These are phyloP conservation scores for Chaetophractus vellerosus DNA, from an alignment of 2,797 vertebrate genomes.

Conservation along the genomic window DNA sequence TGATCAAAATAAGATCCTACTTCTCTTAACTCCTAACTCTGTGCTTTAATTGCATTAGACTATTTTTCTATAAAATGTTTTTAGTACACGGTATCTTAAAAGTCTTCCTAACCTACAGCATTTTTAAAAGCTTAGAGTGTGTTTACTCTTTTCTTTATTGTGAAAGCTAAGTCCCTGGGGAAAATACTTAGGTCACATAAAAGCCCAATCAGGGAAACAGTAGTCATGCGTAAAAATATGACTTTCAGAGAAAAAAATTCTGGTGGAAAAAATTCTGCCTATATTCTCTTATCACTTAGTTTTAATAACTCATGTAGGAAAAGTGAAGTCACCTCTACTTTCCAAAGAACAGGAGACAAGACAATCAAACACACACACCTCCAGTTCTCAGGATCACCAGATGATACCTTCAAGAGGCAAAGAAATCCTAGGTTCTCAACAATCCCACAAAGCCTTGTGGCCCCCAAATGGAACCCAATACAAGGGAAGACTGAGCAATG, in stretches of 20 bases:
- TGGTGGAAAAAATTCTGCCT: neutral
- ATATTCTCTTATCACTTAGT: neutral
- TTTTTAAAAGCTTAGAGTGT: neutral
- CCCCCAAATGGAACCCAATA: neutral
- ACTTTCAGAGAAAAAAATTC: constrained; percentile 1
- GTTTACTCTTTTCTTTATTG: constrained; percentile 41
- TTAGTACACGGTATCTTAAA: neutral
- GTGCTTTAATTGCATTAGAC: constrained; percentile 8
- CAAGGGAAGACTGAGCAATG: neutral
- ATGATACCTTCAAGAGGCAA: neutral
- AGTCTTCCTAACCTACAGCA: constrained; percentile 15
- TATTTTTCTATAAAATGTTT: constrained; percentile 43
- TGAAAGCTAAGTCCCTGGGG: neutral
- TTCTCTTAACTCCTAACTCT: constrained; percentile 17
- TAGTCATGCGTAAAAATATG: neutral
- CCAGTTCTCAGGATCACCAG: neutral
- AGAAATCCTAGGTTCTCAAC: neutral
- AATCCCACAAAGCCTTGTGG: neutral
- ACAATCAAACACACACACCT: neutral
- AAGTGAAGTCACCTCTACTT: neutral
- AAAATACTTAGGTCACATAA: neutral
- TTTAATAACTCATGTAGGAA: neutral
- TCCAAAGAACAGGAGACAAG: constrained; percentile 19
- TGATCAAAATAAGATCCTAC: constrained; percentile 38
- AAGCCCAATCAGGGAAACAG: neutral